Base-by-base conservation (phyloP, 2,888 invertebrate genomes). In the Cerastoderma edule region DNA sequence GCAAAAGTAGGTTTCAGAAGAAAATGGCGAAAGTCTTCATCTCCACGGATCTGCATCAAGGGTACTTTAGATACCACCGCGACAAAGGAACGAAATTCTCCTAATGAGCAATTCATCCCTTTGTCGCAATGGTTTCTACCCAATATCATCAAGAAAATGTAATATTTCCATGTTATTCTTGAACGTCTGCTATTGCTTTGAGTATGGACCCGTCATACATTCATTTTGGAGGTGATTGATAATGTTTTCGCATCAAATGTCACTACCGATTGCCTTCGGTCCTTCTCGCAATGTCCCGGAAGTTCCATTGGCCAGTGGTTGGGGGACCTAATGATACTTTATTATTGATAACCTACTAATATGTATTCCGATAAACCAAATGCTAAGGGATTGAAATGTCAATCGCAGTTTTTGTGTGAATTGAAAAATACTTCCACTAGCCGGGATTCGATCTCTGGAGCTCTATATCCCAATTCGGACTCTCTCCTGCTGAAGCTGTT, bases 261-360 rank as follows among this genome's bases (percentile, higher is more conserved):
- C 24, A 27, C 33, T 16, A 67, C 35, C 22, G 54, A 10, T 54
- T 54, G 50, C 24, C n/a, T n/a, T 67, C 67, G 24, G 67, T 54
- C 22, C 67, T 50, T n/a, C 3, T 8, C 10, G 22, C 39, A 53
- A 35, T 19, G 71, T 71, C 33, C 80, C 75, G 80, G 32, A 80
- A 73, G 19, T 80, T 60, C 44, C 30, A 60, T 22, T 10, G 16
- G 6, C 32, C 76, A 16, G n/a, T n/a, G n/a, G n/a, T n/a, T n/a
- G n/a, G n/a, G n/a, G n/a, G n/a, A n/a, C n/a, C n/a, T n/a, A n/a
- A n/a, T n/a, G n/a, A n/a, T n/a, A n/a, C n/a, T n/a, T n/a, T n/a
- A n/a, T n/a, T n/a, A n/a, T n/a, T n/a, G n/a, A n/a, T n/a, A n/a
- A n/a, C n/a, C n/a, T n/a, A n/a, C n/a, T n/a, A n/a, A n/a, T n/a